Percentiles rank a stretch among this genome's conserved stretches.
Conservation (phyloP, 2,888 invertebrate genomes). For the Mythimna impura region DNA sequence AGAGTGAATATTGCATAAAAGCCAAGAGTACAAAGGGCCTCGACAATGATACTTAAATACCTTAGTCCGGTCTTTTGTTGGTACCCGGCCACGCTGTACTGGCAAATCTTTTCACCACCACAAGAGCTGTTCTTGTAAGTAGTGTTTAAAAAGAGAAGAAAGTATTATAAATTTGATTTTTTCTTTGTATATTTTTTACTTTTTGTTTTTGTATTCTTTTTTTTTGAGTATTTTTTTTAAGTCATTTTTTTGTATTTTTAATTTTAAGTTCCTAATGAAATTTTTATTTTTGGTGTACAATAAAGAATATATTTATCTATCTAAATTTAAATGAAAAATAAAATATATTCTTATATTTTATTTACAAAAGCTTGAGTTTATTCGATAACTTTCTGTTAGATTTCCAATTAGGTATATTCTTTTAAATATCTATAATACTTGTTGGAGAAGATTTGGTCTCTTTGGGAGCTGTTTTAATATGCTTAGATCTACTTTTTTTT, state of each 20-base stretch:
- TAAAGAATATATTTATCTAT: no score
- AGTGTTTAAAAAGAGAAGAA: no score
- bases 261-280: no score
- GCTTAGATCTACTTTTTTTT: no score
- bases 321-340: no score
- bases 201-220: no score
- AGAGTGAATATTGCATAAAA: neutral
- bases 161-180: no score
- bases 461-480: constrained; percentile 14
- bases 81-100: neutral
- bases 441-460: constrained; percentile 10
- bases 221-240: no score
- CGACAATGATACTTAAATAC: constrained; percentile 29
- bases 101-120: neutral
- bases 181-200: no score
- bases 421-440: neutral
- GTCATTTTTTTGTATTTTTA: no score
- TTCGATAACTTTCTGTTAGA: constrained; percentile 21
- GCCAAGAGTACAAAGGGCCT: neutral
- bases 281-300: no score
- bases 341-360: constrained; percentile 9
- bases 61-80: neutral
- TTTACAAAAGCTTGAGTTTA: constrained; percentile 14
- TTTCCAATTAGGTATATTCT: constrained; percentile 17
- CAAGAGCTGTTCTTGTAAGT: neutral